Evolutionary conservation across 2,797 vertebrate genomes (phyloP).

Genomic region (Coendou prehensilis): DNA sequence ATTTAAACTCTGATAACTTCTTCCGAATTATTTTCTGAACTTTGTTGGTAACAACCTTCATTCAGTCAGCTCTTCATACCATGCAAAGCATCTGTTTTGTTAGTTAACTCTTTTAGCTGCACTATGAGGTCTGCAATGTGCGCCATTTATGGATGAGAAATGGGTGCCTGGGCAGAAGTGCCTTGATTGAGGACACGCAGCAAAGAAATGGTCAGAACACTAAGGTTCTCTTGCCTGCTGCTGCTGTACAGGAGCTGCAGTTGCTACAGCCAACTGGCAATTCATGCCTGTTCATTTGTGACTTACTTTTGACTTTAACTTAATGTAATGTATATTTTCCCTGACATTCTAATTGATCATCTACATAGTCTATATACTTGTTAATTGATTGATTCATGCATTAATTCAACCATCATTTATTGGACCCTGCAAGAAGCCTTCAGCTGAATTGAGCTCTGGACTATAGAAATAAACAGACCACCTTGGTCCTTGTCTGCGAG

Average conservation of each 20-base stretch:
- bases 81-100: not conserved
- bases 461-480: not conserved
- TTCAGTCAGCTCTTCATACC: not conserved
- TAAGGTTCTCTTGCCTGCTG: not conserved
- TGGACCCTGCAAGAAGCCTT: slow-evolving; percentile 1
- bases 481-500: not conserved
- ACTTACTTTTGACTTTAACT: slow-evolving; percentile 53
- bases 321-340: slow-evolving; percentile 44
- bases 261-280: not conserved
- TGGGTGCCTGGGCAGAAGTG: not conserved
- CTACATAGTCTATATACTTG: not conserved
- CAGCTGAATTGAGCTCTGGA: not conserved
- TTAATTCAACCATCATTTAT: slow-evolving; percentile 61
- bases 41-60: slow-evolving; percentile 17
- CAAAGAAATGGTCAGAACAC: not conserved
- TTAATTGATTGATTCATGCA: slow-evolving; percentile 9
- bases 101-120: slow-evolving; percentile 14
- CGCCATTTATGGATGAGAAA: not conserved
- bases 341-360: slow-evolving; percentile 52
- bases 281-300: not conserved
- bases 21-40: not conserved
- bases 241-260: not conserved
- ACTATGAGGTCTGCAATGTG: not conserved
- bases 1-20: not conserved
- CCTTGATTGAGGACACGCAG: not conserved